Percentiles rank a stretch among this genome's conserved stretches.
Conservation (phyloP, 2,888 invertebrate species). For the Xiphydria camelus region DNA sequence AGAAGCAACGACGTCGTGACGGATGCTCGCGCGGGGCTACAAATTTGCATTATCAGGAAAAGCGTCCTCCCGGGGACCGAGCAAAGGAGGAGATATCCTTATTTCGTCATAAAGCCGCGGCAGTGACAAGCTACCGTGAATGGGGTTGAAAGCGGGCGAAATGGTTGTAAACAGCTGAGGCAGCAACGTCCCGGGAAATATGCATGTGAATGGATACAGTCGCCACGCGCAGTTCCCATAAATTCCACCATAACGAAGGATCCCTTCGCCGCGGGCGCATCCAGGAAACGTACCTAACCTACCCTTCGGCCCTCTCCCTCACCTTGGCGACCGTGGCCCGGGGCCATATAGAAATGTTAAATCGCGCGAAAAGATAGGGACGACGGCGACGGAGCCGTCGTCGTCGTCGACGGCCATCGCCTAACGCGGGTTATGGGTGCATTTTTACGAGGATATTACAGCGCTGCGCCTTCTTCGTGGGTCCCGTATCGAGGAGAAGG, state of each 20-base stretch:
- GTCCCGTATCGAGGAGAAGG: too few species aligned
- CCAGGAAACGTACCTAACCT: neutral
- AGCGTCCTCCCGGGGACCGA: too few species aligned
- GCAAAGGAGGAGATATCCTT: too few species aligned
- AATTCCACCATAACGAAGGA: slow-evolving; percentile 9
- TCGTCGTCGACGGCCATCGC: too few species aligned
- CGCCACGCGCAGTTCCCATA: slow-evolving; percentile 15
- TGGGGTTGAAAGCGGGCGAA: slow-evolving; percentile 4
- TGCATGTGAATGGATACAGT: slow-evolving; percentile 21
- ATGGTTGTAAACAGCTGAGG: slow-evolving; percentile 23
- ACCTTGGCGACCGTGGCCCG: neutral
- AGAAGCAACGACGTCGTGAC: too few species aligned
- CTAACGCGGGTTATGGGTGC: too few species aligned
- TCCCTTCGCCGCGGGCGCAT: too few species aligned
- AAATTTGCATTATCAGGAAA: slow-evolving; percentile 25
- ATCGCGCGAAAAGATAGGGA: slow-evolving; percentile 23
- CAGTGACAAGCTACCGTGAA: too few species aligned
- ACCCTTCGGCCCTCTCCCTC: neutral
- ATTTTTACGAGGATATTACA: too few species aligned
- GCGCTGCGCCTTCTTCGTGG: too few species aligned
- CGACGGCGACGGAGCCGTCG: too few species aligned
- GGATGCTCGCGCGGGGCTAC: slow-evolving; percentile 21
- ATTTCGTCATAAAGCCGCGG: too few species aligned
- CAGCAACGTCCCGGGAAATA: slow-evolving; percentile 17
- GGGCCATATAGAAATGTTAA: slow-evolving; percentile 11